These are phyloP conservation scores for Rhinoraja longicauda DNA, from an alignment of 2,797 vertebrate genomes.

Conservation along the genomic window DNA sequence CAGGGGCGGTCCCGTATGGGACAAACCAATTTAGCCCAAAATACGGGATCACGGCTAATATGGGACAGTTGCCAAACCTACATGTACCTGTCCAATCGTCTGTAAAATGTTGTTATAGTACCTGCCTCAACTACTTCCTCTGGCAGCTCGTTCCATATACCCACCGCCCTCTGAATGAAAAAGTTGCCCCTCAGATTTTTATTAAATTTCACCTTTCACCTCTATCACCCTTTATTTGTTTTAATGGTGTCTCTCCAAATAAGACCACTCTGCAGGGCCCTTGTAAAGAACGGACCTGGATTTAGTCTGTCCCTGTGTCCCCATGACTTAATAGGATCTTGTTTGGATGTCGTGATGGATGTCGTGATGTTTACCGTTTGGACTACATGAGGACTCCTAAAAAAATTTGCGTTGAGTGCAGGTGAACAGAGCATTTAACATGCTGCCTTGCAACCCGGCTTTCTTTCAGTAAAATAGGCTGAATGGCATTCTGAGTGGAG, in stretches of 20 bases:
- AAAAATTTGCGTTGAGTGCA: neutral
- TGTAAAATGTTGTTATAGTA: too few relatives aligned
- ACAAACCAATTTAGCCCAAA: too few relatives aligned
- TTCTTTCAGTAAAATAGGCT: neutral
- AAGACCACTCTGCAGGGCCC: neutral
- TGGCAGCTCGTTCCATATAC: too few relatives aligned
- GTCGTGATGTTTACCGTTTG: neutral
- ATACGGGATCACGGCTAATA: too few relatives aligned
- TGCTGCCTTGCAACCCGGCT: neutral
- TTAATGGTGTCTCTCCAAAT: neutral
- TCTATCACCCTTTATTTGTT: neutral
- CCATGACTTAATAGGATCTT: neutral
- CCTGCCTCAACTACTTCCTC: too few relatives aligned
- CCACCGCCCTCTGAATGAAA: too few relatives aligned
- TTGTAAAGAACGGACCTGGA: neutral
- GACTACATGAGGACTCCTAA: neutral
- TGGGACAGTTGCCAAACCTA: too few relatives aligned
- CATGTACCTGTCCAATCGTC: too few relatives aligned
- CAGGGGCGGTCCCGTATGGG: too few relatives aligned
- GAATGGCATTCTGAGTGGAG: neutral
- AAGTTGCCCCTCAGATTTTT: too few relatives aligned
- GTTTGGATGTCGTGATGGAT: neutral
- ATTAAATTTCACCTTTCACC: too few relatives aligned
- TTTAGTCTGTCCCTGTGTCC: neutral
- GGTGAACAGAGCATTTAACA: neutral